Evolutionary conservation across 1,140 invertebrate species (phyloP).

Genomic region (Gonioctena quinquepunctata): DNA sequence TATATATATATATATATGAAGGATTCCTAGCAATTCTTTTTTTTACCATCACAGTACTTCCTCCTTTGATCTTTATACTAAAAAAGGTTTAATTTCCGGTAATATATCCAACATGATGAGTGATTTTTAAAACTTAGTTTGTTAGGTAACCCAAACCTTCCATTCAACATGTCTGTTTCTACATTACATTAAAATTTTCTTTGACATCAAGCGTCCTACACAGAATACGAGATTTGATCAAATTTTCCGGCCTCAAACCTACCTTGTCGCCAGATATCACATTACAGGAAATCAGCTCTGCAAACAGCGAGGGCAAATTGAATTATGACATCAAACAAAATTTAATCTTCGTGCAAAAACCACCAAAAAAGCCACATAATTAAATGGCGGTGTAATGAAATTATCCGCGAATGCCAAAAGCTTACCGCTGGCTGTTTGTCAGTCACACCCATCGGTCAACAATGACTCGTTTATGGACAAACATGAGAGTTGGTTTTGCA

Average conservation of each 20-base stretch:
- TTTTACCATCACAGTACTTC: no score
- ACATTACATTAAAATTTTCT: neutral
- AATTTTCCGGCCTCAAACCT: neutral
- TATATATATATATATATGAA: no score
- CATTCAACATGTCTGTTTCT: no score
- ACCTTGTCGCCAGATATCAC: neutral
- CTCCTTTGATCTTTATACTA: no score
- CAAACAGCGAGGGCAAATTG: slow-evolving; percentile 11
- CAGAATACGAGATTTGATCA: neutral
- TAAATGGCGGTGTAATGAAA: slow-evolving; percentile 14
- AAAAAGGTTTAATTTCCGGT: no score
- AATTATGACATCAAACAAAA: slow-evolving; percentile 17
- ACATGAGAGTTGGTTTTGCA: slow-evolving; percentile 1
- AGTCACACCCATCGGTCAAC: slow-evolving; percentile 36
- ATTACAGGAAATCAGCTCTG: slow-evolving; percentile 3
- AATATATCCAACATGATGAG: no score
- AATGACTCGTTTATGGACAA: slow-evolving; percentile 35
- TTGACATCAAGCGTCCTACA: neutral
- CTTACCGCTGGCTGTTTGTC: slow-evolving; percentile 24
- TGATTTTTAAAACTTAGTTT: no score
- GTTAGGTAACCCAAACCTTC: no score
- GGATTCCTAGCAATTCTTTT: no score
- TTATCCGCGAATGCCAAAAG: slow-evolving; percentile 10
- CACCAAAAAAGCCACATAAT: slow-evolving; percentile 14
- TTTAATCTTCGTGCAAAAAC: slow-evolving; percentile 18